phyloP scores from a whole-genome alignment of 2,888 invertebrate species.

The Eudasyphora cyanicolor region DNA sequence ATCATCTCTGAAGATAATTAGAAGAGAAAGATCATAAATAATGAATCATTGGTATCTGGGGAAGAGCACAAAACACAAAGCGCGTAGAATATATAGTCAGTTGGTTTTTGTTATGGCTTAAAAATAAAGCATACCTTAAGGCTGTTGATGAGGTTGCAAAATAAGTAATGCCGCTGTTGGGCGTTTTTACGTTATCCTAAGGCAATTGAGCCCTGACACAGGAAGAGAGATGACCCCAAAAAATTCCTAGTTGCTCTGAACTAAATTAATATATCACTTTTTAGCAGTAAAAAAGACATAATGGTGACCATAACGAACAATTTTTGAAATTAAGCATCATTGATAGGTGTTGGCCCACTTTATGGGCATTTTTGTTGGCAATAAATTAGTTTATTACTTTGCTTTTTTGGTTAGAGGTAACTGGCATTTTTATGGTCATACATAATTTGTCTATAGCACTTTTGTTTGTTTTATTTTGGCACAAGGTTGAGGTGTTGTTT shows the following conservation, averaged over 20 bases:
- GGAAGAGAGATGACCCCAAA: neutral
- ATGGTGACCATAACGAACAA: neutral
- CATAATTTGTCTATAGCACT: neutral
- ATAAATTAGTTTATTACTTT: neutral
- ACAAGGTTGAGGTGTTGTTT: neutral
- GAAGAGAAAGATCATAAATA: constrained; percentile 40
- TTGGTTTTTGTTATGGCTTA: neutral
- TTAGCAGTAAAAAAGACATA: neutral
- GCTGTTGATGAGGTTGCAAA: neutral
- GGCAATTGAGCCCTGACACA: too few species aligned
- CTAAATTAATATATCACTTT: neutral
- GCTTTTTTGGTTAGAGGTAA: neutral
- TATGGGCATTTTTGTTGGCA: neutral
- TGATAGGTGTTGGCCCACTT: neutral
- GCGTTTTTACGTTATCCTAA: too few species aligned
- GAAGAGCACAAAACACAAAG: too few species aligned
- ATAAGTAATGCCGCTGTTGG: neutral
- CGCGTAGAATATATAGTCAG: neutral
- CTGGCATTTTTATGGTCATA: neutral
- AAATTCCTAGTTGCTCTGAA: neutral
- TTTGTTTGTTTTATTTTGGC: neutral
- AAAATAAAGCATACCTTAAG: neutral
- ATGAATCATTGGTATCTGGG: neutral
- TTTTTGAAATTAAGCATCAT: neutral
- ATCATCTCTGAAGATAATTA: constrained; percentile 39